A percentile compares a stretch with the other conserved stretches of the same genome.
Evolutionary conservation across 92 coral and sea anemone genomes (phyloP).

Genomic region (Hydrozoanthus gracilis): DNA sequence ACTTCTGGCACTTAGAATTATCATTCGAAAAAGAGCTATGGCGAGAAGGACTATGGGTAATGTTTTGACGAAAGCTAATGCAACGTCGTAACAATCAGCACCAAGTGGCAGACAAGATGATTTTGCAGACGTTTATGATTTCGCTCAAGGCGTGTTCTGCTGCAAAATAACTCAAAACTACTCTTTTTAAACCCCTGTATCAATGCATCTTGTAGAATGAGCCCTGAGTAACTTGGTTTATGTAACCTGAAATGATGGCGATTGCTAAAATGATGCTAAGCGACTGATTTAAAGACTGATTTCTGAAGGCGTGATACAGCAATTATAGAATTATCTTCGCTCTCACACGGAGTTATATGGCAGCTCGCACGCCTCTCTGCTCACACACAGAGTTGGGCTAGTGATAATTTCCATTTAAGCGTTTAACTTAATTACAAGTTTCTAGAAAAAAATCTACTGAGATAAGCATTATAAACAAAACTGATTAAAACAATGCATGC

Average conservation of each 20-base stretch:
- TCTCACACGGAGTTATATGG: neutral
- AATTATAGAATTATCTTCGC: slow-evolving; percentile 31
- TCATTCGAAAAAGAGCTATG: no score
- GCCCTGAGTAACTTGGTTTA: neutral
- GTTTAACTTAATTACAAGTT: slow-evolving; percentile 20
- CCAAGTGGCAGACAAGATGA: slow-evolving; percentile 16
- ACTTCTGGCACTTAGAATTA: no score
- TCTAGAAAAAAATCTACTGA: neutral
- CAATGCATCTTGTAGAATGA: no score
- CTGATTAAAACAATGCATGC: neutral
- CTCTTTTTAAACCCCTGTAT: neutral
- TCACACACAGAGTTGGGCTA: slow-evolving; percentile 26
- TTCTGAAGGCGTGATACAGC: slow-evolving; percentile 35
- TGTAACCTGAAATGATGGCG: slow-evolving; percentile 22
- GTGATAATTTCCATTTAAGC: neutral
- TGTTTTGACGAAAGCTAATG: neutral
- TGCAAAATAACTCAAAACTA: slow-evolving; percentile 14
- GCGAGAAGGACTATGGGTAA: no score
- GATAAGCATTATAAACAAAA: neutral
- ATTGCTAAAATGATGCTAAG: neutral
- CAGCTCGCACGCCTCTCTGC: neutral
- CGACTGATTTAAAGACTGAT: slow-evolving; percentile 1
- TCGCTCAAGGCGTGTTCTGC: slow-evolving; percentile 27
- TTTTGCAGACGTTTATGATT: neutral
- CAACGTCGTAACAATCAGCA: slow-evolving; percentile 14